Evolutionary conservation across 2,888 invertebrate species (phyloP).

Genomic region (Aplocera efformata): DNA sequence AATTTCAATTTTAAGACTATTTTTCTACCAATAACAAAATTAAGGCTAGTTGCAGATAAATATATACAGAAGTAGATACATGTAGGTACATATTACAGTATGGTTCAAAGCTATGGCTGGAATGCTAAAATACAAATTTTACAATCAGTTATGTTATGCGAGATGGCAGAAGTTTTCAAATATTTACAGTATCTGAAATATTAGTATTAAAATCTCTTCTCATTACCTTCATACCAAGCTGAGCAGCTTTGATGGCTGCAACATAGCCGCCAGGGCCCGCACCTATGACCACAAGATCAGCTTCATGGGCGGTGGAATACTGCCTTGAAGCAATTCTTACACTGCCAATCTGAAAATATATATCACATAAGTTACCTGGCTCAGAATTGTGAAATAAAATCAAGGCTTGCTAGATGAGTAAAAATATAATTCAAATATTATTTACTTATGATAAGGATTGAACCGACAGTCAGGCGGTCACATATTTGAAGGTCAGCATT

Average conservation of each 20-base stretch:
- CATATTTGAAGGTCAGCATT: conserved; percentile 66
- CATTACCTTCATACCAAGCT: conserved; percentile 95
- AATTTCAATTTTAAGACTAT: not conserved
- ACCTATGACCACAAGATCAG: conserved; percentile 98
- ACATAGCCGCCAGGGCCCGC: conserved; percentile 99
- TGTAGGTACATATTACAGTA: no score
- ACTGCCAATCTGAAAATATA: conserved; percentile 50
- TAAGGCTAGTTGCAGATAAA: no score
- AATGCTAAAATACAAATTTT: no score
- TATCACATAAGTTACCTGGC: not conserved
- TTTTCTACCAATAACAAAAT: no score
- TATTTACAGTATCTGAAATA: no score
- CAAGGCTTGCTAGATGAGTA: no score
- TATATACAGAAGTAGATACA: no score
- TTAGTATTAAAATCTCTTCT: no score
- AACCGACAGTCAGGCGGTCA: conserved; percentile 54
- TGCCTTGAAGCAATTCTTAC: conserved; percentile 67
- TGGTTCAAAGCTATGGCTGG: no score
- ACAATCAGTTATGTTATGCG: no score
- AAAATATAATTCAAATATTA: conserved; percentile 8
- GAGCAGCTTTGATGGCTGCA: conserved; percentile 99
- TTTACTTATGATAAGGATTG: conserved; percentile 30
- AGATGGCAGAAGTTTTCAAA: no score
- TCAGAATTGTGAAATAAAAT: not conserved
- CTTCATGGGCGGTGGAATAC: conserved; percentile 88